Percentiles rank a stretch among this genome's conserved stretches.
phyloP scores from a whole-genome alignment of 2,797 vertebrate genomes.

The Pangasius krempfi region DNA sequence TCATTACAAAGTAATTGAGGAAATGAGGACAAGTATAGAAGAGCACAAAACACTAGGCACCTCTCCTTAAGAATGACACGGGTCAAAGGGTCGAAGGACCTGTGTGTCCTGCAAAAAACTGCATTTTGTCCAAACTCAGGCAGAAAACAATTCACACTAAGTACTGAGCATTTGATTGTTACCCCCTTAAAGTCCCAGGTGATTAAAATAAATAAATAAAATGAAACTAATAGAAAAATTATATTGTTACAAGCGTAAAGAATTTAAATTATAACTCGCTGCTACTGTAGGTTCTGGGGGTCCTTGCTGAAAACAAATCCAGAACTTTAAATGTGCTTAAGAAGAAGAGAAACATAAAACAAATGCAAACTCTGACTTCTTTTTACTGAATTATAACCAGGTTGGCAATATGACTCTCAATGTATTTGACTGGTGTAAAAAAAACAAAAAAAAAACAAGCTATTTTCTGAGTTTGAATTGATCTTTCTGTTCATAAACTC shows the following conservation, averaged over 20 bases:
- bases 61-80: background rate
- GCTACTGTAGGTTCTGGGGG: background rate
- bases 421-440: background rate
- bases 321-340: background rate
- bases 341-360: background rate
- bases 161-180: background rate
- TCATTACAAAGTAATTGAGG: background rate
- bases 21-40: background rate
- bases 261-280: background rate
- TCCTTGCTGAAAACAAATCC: background rate
- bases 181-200: background rate
- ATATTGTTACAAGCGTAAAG: background rate
- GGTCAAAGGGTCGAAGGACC: background rate
- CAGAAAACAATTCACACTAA: background rate
- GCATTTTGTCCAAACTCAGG: background rate
- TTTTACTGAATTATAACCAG: background rate
- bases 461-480: conserved; percentile 3
- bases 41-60: background rate
- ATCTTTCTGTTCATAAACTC: background rate
- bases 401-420: background rate
- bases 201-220: background rate
- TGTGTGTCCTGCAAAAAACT: background rate
- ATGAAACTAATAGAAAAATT: background rate
- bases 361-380: background rate
- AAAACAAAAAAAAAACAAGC: background rate